Evolutionary conservation across 1,140 invertebrate species (phyloP).

Genomic region (Pygmarrhopalites habei): DNA sequence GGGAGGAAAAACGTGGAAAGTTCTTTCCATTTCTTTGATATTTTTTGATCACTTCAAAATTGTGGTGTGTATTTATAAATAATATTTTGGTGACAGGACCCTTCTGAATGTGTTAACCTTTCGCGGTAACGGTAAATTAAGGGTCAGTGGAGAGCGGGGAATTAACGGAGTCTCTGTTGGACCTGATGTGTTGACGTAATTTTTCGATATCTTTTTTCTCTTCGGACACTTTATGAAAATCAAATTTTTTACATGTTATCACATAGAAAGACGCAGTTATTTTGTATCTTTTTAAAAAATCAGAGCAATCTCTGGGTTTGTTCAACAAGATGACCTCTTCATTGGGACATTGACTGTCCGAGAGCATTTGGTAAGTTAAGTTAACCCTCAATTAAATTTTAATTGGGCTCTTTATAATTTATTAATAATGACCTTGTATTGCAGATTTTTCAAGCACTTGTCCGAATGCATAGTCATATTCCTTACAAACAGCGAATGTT

Average conservation of each 20-base stretch:
- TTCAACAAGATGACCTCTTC: slow-evolving; percentile 87
- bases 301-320: slow-evolving; percentile 84
- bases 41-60: too few relatives aligned
- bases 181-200: slow-evolving; percentile 57
- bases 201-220: too few relatives aligned
- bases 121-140: slow-evolving; percentile 59
- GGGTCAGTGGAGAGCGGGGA: slow-evolving; percentile 62
- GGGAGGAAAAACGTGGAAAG: slow-evolving; percentile 10
- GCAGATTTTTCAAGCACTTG: slow-evolving; percentile 59
- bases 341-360: slow-evolving; percentile 82
- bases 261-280: too few relatives aligned
- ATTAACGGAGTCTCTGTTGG: slow-evolving; percentile 64
- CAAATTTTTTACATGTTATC: too few relatives aligned
- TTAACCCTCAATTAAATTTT: too few relatives aligned
- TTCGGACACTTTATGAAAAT: too few relatives aligned
- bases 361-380: slow-evolving; percentile 65
- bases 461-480: slow-evolving; percentile 82
- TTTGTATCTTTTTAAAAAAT: too few relatives aligned
- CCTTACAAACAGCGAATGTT: slow-evolving; percentile 65
- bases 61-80: too few relatives aligned
- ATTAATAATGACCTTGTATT: not conserved
- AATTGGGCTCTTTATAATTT: too few relatives aligned
- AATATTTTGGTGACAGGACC: slow-evolving; percentile 74
- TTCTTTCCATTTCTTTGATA: too few relatives aligned
- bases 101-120: slow-evolving; percentile 84